Evolutionary conservation across 2,888 invertebrate genomes (phyloP), one percentile per base, ranked within the genome.

Genomic region (Tenthredo notha): DNA sequence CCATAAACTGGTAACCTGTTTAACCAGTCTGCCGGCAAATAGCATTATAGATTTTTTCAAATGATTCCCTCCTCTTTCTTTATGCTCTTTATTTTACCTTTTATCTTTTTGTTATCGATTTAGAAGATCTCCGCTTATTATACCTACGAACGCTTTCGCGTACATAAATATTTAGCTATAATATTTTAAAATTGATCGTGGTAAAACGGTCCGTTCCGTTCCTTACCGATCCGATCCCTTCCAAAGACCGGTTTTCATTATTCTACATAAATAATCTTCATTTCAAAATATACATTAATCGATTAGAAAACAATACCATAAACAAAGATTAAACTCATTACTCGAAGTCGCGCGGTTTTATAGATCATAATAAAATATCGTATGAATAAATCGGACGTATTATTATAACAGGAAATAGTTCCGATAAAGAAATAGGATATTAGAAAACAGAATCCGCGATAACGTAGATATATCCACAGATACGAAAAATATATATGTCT

Each of bases 1-100:
- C 90, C 89, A 91, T 92, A 92, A 92, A 92, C 89, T 89, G 91
- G 90, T 91, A 92, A 92, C 92, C 91, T 90, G 92, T 92, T 92
- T 91, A 91, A 92, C 92, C 92, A 92, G 92, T 92, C 90, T 89
- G 84, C 88, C 40, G 84, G 78, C 75, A 72, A 85, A 88, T 88
- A 88, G 87, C 89, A 88, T 88, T 90, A 89, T 90, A 87, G 88
- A 87, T 33, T 58, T 89, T 88, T 89, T 87, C 86, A 88, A 90
- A 88, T 88, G 87, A 85, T 75, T 87, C 87, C 86, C 86, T 86
- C 86, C 87, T 86, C 87, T 86, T 89, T 88, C 21, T 87, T 86
- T 87, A 87, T 84, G 29, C 50, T 77, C 29, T 21, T 47, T 54
- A 54, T 29, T n/a, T 43, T 47, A 25, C 40, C 10, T 40, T 29